Evolutionary conservation across 2,888 invertebrate species (phyloP).

Genomic region (Folsomia manolachei): DNA sequence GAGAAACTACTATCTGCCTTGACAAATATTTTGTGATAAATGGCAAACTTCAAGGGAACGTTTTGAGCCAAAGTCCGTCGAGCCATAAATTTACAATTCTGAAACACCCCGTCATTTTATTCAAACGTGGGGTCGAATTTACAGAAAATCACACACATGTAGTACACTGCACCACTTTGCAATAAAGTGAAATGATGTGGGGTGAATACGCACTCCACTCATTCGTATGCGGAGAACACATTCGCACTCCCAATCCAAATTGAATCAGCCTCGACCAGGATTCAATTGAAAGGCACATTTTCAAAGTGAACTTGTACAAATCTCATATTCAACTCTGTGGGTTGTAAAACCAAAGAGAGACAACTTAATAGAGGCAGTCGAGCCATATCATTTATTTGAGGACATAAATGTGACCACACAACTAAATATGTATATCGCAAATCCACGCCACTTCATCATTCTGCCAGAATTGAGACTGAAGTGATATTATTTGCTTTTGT

Average conservation of each 20-base stretch:
- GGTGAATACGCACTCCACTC: conserved; percentile 4
- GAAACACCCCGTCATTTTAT: too few species aligned
- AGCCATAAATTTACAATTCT: background rate
- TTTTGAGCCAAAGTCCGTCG: too few species aligned
- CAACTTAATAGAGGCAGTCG: background rate
- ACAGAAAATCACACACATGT: background rate
- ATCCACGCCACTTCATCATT: conserved; percentile 3
- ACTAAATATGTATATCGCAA: background rate
- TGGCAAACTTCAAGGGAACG: too few species aligned
- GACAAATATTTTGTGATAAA: too few species aligned
- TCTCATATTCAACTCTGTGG: background rate
- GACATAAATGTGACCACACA: background rate
- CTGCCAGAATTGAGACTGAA: background rate
- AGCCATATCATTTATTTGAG: too few species aligned
- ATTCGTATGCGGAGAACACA: conserved; percentile 38
- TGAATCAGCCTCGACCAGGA: conserved; percentile 26
- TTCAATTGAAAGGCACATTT: conserved; percentile 25
- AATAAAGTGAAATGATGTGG: background rate
- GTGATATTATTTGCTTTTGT: background rate
- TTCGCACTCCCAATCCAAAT: conserved; percentile 32
- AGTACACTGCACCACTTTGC: background rate
- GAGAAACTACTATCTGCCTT: too few species aligned
- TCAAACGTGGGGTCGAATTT: background rate
- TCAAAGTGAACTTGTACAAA: background rate
- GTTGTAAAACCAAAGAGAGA: background rate